Percentiles rank a stretch among this genome's conserved stretches.
Conservation (phyloP, 1,140 invertebrate genomes). For the Medauroidea extradentata region DNA sequence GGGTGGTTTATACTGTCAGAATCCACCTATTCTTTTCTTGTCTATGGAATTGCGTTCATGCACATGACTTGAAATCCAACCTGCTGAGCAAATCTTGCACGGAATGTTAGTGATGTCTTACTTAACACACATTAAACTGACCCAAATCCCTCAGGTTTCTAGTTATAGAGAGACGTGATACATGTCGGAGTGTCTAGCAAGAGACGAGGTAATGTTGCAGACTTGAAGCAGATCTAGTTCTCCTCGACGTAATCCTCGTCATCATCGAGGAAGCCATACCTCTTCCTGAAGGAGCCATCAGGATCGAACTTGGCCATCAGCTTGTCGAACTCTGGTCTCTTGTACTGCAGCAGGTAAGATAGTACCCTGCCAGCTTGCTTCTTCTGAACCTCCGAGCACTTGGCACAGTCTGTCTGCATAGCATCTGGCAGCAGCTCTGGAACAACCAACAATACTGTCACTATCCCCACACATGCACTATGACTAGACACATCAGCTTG, state of each 20-base stretch:
- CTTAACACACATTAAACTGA: no score
- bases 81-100: no score
- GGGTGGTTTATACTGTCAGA: no score
- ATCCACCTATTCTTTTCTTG: no score
- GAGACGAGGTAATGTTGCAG: no score
- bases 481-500: constrained; percentile 45
- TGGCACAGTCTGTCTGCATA: constrained; percentile 28
- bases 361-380: constrained; percentile 22
- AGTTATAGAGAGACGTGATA: no score
- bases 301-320: constrained; percentile 57
- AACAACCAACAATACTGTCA: constrained; percentile 12
- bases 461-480: neutral
- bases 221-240: no score
- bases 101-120: no score
- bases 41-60: no score
- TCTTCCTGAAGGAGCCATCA: constrained; percentile 49
- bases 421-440: constrained; percentile 31
- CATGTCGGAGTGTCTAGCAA: no score
- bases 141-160: no score
- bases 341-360: neutral
- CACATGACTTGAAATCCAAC: no score
- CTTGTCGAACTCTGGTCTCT: constrained; percentile 51
- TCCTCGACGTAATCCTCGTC: neutral
- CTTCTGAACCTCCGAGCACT: constrained; percentile 29
- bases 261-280: constrained; percentile 40